phyloP scores from a whole-genome alignment of 2,888 invertebrate species.

The Cosmopolites sordidus region DNA sequence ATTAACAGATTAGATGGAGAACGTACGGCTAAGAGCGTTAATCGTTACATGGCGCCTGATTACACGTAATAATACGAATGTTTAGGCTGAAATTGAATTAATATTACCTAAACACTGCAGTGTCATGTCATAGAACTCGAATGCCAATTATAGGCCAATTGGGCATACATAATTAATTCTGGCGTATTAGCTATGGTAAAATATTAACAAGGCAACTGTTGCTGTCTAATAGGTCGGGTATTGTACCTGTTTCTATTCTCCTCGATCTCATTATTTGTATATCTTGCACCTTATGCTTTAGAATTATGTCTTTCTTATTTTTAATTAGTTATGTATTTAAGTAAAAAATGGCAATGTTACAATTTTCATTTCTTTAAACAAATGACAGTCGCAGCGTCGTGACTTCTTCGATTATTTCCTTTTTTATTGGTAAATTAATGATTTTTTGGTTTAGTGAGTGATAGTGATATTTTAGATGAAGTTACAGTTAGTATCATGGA shows the following conservation, averaged over 20 bases:
- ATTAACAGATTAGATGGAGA: too few relatives aligned
- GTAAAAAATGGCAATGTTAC: not conserved
- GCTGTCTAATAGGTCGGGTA: constrained; percentile 34
- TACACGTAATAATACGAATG: constrained; percentile 31
- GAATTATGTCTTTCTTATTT: too few relatives aligned
- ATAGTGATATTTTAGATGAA: too few relatives aligned
- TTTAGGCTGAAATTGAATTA: constrained; percentile 39
- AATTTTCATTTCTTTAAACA: constrained; percentile 7
- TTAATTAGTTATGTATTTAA: too few relatives aligned
- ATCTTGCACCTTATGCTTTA: too few relatives aligned
- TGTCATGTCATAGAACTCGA: constrained; percentile 48
- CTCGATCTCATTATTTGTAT: too few relatives aligned
- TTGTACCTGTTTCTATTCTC: not conserved
- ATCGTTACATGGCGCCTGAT: constrained; percentile 1
- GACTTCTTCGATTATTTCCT: too few relatives aligned
- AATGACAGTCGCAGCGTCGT: too few relatives aligned
- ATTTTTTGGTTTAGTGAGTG: too few relatives aligned
- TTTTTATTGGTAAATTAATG: too few relatives aligned
- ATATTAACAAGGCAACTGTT: constrained; percentile 50
- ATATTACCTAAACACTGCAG: constrained; percentile 44
- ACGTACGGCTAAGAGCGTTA: not conserved
- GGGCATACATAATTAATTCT: constrained; percentile 50
- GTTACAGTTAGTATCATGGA: too few relatives aligned
- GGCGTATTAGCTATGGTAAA: constrained; percentile 47
- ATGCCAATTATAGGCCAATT: constrained; percentile 50